These are phyloP conservation scores for Pseudopleuronectes americanus DNA, from an alignment of 2,797 vertebrate species.

Conservation along the genomic window DNA sequence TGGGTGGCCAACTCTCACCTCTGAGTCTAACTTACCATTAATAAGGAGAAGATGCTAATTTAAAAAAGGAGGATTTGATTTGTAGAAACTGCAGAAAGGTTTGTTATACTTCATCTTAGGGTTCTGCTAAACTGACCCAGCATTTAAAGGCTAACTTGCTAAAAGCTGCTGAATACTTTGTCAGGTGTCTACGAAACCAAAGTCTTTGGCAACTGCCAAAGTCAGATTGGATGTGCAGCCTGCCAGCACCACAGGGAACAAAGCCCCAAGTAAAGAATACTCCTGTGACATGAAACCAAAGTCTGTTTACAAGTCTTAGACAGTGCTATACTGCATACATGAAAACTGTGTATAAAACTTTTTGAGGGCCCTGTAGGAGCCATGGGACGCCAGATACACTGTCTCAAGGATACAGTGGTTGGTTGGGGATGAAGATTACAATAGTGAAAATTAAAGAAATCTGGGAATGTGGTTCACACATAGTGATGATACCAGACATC, in stretches of 20 bases:
- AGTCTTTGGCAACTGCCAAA: not conserved
- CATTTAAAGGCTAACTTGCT: not conserved
- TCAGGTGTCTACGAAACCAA: not conserved
- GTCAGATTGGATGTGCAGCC: not conserved
- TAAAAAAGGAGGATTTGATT: no score
- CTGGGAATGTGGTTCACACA: not conserved
- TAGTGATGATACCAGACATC: no score
- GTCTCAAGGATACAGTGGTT: not conserved
- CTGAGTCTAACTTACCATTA: no score
- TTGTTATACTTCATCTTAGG: not conserved
- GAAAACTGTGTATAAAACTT: not conserved
- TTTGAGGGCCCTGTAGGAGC: not conserved
- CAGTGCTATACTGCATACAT: not conserved
- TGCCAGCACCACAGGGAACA: not conserved
- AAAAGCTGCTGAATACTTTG: no score
- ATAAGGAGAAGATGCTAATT: no score
- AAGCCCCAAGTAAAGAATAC: not conserved
- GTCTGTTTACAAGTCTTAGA: not conserved
- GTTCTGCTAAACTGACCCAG: not conserved
- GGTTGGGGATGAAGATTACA: not conserved
- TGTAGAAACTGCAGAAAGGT: no score
- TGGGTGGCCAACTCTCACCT: no score
- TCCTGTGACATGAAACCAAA: not conserved
- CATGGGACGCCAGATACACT: not conserved
- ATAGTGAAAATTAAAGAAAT: not conserved